phyloP scores from a whole-genome alignment of 2,113 vertebrate species.

The Pycnonotus jocosus region DNA sequence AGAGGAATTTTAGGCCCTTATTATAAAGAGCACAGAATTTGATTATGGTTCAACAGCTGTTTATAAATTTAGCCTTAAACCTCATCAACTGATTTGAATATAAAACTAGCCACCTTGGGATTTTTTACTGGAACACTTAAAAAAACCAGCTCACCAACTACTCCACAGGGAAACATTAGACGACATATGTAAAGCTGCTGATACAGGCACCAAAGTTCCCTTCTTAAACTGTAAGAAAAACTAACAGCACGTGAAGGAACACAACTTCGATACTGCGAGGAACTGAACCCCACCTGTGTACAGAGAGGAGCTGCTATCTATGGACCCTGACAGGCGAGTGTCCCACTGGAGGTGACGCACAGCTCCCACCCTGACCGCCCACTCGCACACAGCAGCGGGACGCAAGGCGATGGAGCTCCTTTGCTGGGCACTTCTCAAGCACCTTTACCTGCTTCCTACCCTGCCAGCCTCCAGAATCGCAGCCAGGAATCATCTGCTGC shows the following conservation, averaged over 20 bases:
- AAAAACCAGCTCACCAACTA: background rate
- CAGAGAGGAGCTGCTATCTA: rapidly evolving
- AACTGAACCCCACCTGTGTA: rapidly evolving
- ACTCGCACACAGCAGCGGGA: background rate
- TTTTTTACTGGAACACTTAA: background rate
- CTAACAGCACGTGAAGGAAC: rapidly evolving
- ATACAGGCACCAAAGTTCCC: background rate
- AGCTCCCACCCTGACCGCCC: rapidly evolving
- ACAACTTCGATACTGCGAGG: rapidly evolving
- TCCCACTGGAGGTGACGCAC: rapidly evolving
- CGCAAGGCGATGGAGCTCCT: background rate
- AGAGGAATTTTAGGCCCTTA: background rate
- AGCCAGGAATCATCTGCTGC: background rate
- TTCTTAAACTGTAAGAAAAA: background rate
- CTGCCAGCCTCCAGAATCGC: background rate
- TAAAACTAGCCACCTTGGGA: background rate
- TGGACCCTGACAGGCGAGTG: rapidly evolving
- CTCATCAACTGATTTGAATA: background rate
- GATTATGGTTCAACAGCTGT: background rate
- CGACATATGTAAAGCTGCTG: background rate
- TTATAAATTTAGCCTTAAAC: background rate
- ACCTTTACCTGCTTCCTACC: background rate
- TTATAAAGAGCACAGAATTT: background rate
- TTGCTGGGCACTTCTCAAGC: too few species aligned
- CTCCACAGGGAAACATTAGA: background rate